These are phyloP conservation scores for Onchidella celtica DNA, from an alignment of 2,888 invertebrate species.

Conservation along the genomic window DNA sequence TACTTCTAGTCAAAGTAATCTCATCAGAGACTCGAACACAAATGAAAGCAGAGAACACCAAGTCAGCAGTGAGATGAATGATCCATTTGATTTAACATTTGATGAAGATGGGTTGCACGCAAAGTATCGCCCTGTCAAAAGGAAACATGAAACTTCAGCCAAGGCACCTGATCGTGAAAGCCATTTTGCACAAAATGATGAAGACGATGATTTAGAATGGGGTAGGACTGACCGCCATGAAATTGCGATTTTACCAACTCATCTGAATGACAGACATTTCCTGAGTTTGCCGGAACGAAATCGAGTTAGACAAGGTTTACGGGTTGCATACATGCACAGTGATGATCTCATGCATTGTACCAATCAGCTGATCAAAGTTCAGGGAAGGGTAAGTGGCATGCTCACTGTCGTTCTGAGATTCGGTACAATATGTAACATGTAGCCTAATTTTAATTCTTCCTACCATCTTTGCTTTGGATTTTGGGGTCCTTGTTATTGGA, in stretches of 20 bases:
- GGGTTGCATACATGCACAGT: conserved; percentile 49
- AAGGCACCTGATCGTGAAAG: background rate
- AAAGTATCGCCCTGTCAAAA: background rate
- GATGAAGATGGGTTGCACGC: conserved; percentile 5
- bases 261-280: too few species aligned
- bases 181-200: background rate
- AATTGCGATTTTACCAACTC: too few species aligned
- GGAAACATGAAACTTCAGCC: too few species aligned
- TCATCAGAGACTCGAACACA: too few species aligned
- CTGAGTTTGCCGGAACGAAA: background rate
- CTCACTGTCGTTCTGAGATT: background rate
- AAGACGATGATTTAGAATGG: background rate
- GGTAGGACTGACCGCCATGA: background rate
- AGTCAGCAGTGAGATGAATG: background rate
- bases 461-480: too few species aligned
- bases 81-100: conserved; percentile 3
- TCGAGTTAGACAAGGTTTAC: background rate
- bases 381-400: conserved; percentile 49
- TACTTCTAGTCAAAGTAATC: too few species aligned
- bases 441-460: too few species aligned
- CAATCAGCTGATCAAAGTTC: conserved; percentile 45
- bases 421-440: too few species aligned
- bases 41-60: background rate
- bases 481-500: too few species aligned
- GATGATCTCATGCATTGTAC: conserved; percentile 41